Conservation (phyloP, 2,797 vertebrate genomes). For the Melanogrammus aeglefinus region DNA sequence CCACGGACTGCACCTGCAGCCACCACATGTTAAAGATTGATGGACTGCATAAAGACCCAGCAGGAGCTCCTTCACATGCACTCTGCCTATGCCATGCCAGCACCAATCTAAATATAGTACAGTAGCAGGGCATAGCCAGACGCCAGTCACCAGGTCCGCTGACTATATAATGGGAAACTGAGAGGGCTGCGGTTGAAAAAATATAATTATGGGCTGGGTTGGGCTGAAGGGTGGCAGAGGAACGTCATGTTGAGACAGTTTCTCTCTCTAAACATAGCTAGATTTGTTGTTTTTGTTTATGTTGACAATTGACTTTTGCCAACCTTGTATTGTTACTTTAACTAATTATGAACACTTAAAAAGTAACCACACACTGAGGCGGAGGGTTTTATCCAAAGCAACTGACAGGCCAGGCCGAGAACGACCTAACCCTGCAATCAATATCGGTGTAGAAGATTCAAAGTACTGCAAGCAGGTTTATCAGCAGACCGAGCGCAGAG, state of each 20-base stretch:
- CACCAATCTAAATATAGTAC: not conserved
- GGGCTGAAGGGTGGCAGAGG: not conserved
- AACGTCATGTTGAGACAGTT: not conserved
- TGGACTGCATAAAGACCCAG: not conserved
- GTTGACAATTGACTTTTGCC: not conserved
- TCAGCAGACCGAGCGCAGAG: too few species aligned
- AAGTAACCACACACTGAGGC: not conserved
- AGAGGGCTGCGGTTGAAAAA: not conserved
- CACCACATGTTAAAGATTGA: not conserved
- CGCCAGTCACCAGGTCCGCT: not conserved
- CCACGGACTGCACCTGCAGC: not conserved
- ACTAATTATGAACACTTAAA: not conserved
- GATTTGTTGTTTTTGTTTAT: not conserved
- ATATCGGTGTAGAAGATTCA: not conserved
- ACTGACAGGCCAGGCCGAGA: not conserved
- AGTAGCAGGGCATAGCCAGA: not conserved
- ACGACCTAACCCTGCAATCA: not conserved
- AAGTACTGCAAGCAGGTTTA: not conserved
- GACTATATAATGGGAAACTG: not conserved
- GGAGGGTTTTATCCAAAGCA: not conserved
- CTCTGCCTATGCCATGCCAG: not conserved
- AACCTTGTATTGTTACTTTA: not conserved
- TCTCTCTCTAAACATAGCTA: not conserved
- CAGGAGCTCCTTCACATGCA: not conserved
- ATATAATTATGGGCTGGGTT: not conserved